phyloP scores from a whole-genome alignment of 2,888 invertebrate species.

The Drosophila prolongata region DNA sequence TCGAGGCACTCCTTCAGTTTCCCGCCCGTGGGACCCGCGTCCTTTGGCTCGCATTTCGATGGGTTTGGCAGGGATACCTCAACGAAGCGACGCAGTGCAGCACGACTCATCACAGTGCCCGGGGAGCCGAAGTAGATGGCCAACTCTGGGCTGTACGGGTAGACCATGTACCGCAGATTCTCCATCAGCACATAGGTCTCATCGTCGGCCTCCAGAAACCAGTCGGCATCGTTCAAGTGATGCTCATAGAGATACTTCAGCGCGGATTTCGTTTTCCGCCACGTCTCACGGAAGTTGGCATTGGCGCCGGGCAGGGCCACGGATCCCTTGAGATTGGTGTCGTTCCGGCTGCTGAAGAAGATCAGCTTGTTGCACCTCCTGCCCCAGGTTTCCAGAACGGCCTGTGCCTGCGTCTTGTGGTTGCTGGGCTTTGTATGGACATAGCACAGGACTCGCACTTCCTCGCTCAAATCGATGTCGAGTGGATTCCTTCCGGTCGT shows the following conservation, averaged over 20 bases:
- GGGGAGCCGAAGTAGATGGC: conserved; percentile 21
- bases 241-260: conserved; percentile 27
- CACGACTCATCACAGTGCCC: conserved; percentile 28
- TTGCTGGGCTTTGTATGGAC: background rate
- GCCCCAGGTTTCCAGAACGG: conserved; percentile 22
- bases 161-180: conserved; percentile 33
- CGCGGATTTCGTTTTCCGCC: conserved; percentile 20
- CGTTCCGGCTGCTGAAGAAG: conserved; percentile 10
- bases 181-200: conserved; percentile 31
- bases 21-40: conserved; percentile 4
- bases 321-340: background rate
- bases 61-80: conserved; percentile 16
- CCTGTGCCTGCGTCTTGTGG: background rate
- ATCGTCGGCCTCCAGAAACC: conserved; percentile 33
- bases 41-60: conserved; percentile 5
- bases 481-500: background rate
- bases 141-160: conserved; percentile 22
- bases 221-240: conserved; percentile 18
- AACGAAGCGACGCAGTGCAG: conserved; percentile 25
- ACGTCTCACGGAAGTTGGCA: background rate
- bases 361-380: conserved; percentile 30
- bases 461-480: conserved; percentile 3
- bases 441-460: conserved; percentile 21
- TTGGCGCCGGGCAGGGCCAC: background rate
- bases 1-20: conserved; percentile 20